Evolutionary conservation across 1,140 invertebrate genomes (phyloP).

Genomic region (Papilio polytes): DNA sequence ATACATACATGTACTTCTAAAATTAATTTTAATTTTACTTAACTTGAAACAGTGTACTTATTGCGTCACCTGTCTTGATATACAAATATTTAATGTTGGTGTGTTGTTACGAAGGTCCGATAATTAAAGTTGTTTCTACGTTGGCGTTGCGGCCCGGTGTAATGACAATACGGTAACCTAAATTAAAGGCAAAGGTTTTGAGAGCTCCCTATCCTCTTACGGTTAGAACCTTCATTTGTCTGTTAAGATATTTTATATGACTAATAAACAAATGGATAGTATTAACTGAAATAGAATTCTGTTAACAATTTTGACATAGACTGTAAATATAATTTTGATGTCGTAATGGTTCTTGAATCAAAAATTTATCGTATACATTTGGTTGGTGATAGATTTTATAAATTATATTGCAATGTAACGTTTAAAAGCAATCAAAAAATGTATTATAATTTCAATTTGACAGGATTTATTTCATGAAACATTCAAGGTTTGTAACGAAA

Average conservation of each 20-base stretch:
- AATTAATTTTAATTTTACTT: background rate
- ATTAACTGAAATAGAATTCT: background rate
- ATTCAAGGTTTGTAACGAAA: slow-evolving; percentile 48
- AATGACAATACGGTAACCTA: slow-evolving; percentile 20
- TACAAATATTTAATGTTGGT: slow-evolving; percentile 15
- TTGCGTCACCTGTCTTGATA: background rate
- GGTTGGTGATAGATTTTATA: too few relatives aligned
- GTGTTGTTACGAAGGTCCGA: background rate
- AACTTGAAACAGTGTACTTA: background rate
- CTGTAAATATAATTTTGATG: background rate
- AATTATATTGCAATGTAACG: background rate
- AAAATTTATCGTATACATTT: too few relatives aligned
- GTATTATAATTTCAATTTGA: slow-evolving; percentile 10
- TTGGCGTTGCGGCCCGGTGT: slow-evolving; percentile 14
- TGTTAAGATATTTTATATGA: slow-evolving; percentile 9
- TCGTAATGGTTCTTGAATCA: too few relatives aligned
- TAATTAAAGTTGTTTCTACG: slow-evolving; percentile 26
- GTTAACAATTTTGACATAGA: background rate
- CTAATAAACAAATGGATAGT: background rate
- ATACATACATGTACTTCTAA: background rate
- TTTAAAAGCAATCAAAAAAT: slow-evolving; percentile 8
- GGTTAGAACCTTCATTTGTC: slow-evolving; percentile 17
- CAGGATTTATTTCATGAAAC: slow-evolving; percentile 35
- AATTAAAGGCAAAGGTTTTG: slow-evolving; percentile 28
- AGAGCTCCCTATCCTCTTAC: slow-evolving; percentile 11